Conservation (phyloP, 1,140 invertebrate genomes). For the Carcinoscorpius rotundicauda region DNA sequence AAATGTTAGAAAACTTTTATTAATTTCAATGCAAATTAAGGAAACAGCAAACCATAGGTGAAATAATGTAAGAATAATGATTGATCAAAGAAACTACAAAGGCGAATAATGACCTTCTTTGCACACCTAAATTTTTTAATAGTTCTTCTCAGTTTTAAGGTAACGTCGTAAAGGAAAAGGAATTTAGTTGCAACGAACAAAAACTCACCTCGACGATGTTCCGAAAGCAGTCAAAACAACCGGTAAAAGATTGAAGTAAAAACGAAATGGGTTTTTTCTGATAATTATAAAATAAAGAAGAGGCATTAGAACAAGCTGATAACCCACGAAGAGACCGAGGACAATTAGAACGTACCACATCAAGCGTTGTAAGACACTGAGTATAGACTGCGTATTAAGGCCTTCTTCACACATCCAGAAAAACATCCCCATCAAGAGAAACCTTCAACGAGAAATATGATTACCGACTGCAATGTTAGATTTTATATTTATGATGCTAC, state of each 20-base stretch:
- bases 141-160: too few species aligned
- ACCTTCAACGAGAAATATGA: constrained; percentile 34
- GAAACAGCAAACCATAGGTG: too few species aligned
- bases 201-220: constrained; percentile 75
- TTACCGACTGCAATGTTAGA: too few species aligned
- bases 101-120: too few species aligned
- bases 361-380: constrained; percentile 63
- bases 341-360: constrained; percentile 79
- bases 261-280: constrained; percentile 73
- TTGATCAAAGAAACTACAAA: too few species aligned
- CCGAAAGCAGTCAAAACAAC: constrained; percentile 82
- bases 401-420: constrained; percentile 86
- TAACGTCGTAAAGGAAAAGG: too few species aligned
- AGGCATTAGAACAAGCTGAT: constrained; percentile 74
- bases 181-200: too few species aligned
- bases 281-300: constrained; percentile 70
- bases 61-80: too few species aligned
- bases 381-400: constrained; percentile 62
- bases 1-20: too few species aligned
- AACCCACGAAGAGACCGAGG: constrained; percentile 65
- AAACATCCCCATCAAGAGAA: constrained; percentile 76
- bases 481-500: too few species aligned
- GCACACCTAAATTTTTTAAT: too few species aligned
- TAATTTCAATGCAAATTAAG: too few species aligned
- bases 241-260: constrained; percentile 66